These are phyloP conservation scores for Carollia perspicillata DNA, from an alignment of 2,113 vertebrate genomes.

Conservation along the genomic window DNA sequence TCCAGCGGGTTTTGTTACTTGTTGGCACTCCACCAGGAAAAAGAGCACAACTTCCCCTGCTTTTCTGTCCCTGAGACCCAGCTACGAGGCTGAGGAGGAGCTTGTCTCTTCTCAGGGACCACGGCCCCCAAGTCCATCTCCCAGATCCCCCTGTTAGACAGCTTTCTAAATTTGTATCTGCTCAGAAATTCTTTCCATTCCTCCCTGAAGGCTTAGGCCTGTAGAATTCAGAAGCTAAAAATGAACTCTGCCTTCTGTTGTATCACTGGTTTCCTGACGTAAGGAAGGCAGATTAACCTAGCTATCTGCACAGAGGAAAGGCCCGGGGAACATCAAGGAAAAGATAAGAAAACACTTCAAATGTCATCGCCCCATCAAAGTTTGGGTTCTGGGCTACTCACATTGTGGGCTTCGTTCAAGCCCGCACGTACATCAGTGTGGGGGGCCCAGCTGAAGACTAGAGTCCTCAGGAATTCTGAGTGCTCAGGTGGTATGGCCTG, in stretches of 20 bases:
- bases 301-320: not conserved
- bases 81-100: not conserved
- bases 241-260: constrained; percentile 24
- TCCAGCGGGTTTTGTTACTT: not conserved
- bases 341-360: not conserved
- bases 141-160: not conserved
- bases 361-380: not conserved
- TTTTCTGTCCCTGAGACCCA: not conserved
- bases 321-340: not conserved
- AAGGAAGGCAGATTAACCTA: not conserved
- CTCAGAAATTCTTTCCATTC: constrained; percentile 57
- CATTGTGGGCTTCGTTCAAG: not conserved
- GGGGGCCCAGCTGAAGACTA: not conserved
- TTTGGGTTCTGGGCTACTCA: not conserved
- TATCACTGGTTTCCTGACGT: constrained; percentile 34
- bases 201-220: constrained; percentile 38
- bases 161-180: constrained; percentile 54
- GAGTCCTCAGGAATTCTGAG: not conserved
- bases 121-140: not conserved
- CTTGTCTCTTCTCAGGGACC: not conserved
- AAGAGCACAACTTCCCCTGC: not conserved
- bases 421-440: not conserved
- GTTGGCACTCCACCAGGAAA: not conserved
- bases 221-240: constrained; percentile 62
- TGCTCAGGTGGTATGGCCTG: not conserved